A percentile compares a stretch with the other conserved stretches of the same genome.
Evolutionary conservation across 2,888 invertebrate species (phyloP).

Genomic region (Netelia virgata): DNA sequence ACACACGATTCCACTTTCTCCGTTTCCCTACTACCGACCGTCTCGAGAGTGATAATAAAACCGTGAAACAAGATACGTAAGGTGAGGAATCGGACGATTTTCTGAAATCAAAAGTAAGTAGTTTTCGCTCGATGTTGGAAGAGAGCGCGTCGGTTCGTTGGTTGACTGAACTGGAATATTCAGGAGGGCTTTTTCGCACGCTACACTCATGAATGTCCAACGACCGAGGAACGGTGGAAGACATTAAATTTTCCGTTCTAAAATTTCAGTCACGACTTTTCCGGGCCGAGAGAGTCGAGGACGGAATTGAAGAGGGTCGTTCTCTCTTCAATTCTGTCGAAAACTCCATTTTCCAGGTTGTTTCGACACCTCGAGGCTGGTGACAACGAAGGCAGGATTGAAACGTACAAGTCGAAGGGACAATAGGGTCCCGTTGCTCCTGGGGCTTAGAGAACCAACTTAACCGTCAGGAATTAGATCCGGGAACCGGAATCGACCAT

Average conservation of each 20-base stretch:
- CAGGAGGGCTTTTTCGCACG: conserved; percentile 20
- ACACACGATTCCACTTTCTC: conserved; percentile 56
- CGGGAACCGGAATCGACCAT: conserved; percentile 25
- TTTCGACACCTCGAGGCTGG: neutral
- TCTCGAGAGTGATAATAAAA: conserved; percentile 33
- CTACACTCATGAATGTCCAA: neutral
- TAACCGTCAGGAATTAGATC: conserved; percentile 73
- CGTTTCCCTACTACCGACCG: conserved; percentile 23
- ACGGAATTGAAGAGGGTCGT: neutral
- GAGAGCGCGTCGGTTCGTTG: neutral
- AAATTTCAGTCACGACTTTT: neutral
- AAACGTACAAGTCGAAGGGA: neutral
- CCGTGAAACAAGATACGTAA: conserved; percentile 14
- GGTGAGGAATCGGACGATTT: conserved; percentile 35
- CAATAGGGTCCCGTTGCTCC: conserved; percentile 3
- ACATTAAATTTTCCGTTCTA: neutral
- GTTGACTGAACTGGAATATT: neutral
- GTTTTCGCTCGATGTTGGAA: conserved; percentile 9
- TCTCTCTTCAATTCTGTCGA: neutral
- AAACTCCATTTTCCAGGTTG: neutral
- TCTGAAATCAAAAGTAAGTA: conserved; percentile 28
- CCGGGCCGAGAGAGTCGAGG: neutral
- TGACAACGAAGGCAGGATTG: neutral
- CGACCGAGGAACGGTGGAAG: neutral
- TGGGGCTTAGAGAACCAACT: conserved; percentile 62